Evolutionary conservation across 2,797 vertebrate species (phyloP).

Genomic region (Acanthurus tractus): DNA sequence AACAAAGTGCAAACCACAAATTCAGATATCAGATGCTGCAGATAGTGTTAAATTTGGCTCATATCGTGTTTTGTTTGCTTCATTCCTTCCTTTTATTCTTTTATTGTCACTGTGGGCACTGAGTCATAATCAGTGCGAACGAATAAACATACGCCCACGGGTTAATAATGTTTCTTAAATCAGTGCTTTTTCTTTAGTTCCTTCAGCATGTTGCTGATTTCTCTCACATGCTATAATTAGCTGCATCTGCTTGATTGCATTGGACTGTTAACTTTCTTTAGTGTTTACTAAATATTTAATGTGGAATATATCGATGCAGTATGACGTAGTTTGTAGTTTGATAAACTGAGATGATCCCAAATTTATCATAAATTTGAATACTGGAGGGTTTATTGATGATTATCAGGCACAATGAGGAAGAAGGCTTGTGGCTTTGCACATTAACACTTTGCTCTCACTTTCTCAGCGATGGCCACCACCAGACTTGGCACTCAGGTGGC

Average conservation of each 20-base stretch:
- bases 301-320: conserved; percentile 1
- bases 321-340: not conserved
- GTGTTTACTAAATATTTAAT: conserved; percentile 8
- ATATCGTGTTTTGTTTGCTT: conserved; percentile 15
- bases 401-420: not conserved
- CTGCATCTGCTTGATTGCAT: conserved; percentile 45
- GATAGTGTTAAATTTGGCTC: not conserved
- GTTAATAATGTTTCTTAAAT: conserved; percentile 33
- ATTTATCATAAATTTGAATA: conserved; percentile 9
- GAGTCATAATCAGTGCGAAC: conserved; percentile 28
- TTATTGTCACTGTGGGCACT: not conserved
- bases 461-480: not conserved
- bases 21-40: not conserved
- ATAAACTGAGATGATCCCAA: conserved; percentile 16
- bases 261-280: conserved; percentile 22
- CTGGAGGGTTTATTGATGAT: conserved; percentile 17
- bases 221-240: conserved; percentile 30
- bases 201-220: conserved; percentile 30
- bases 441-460: not conserved
- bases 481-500: conserved; percentile 16
- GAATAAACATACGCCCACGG: conserved; percentile 21
- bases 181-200: conserved; percentile 25
- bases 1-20: not conserved
- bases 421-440: not conserved
- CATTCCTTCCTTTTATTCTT: not conserved